Conservation (phyloP, 2,113 vertebrate genomes). For the Cyprinodon tularosa region DNA sequence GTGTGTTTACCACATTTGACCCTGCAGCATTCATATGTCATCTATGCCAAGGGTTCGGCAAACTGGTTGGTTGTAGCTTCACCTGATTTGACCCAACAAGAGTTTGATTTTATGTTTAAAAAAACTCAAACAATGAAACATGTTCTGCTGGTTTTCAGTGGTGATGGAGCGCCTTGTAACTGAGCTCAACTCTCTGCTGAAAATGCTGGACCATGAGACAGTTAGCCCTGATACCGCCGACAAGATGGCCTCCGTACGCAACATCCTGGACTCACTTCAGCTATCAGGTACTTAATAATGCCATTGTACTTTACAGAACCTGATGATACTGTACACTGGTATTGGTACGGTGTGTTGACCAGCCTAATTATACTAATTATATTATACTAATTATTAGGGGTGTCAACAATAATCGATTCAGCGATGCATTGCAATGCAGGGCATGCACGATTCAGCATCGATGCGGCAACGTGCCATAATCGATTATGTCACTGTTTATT, state of each 20-base stretch:
- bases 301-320: neutral
- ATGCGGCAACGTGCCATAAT: too few relatives aligned
- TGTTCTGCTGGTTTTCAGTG: conserved; percentile 45
- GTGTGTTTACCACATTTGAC: conserved; percentile 13
- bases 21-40: conserved; percentile 17
- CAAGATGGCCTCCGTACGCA: conserved; percentile 90
- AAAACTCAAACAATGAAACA: neutral
- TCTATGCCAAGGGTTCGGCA: neutral
- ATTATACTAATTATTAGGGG: too few relatives aligned
- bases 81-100: neutral
- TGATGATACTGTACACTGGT: neutral
- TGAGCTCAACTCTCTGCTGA: conserved; percentile 89
- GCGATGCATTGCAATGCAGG: too few relatives aligned
- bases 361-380: neutral
- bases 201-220: conserved; percentile 91
- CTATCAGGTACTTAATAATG: conserved; percentile 83
- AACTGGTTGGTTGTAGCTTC: neutral
- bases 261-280: conserved; percentile 89
- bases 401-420: too few relatives aligned
- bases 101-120: neutral
- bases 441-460: too few relatives aligned
- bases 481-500: too few relatives aligned
- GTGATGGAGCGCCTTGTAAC: conserved; percentile 92
- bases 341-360: neutral
- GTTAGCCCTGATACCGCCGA: conserved; percentile 89